Percentiles rank a stretch among this genome's conserved stretches.
Conservation (phyloP, 2,888 invertebrate genomes). For the Isotomurus palustris region DNA sequence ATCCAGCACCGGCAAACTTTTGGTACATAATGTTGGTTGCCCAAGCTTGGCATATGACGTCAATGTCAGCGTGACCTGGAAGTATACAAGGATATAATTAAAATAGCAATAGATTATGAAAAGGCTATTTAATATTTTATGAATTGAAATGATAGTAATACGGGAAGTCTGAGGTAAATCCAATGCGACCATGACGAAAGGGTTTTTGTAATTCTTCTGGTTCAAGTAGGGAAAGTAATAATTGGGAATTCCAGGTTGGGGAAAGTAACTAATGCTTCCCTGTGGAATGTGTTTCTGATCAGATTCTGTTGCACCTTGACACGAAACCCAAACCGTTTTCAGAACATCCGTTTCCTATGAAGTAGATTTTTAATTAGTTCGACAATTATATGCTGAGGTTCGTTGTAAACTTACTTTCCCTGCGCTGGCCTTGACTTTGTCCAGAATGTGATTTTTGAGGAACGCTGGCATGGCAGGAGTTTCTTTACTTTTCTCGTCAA, state of each 20-base stretch:
- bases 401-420: neutral
- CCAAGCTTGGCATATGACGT: conserved; percentile 12
- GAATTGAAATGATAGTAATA: no score
- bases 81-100: no score
- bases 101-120: no score
- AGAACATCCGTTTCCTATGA: no score
- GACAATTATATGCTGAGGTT: no score
- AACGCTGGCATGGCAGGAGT: neutral
- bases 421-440: neutral
- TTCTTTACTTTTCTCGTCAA: neutral
- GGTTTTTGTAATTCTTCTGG: neutral
- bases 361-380: no score
- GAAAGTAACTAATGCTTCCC: neutral
- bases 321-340: conserved; percentile 3
- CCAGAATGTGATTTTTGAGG: neutral
- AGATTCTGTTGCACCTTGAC: neutral
- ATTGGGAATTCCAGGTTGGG: neutral
- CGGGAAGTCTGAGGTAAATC: no score
- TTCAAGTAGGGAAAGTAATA: conserved; percentile 3
- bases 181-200: neutral
- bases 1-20: neutral
- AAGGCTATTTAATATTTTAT: no score
- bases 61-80: conserved; percentile 73
- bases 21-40: conserved; percentile 11
- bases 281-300: neutral